phyloP scores from a whole-genome alignment of 2,113 vertebrate genomes.

The Hypomesus transpacificus region DNA sequence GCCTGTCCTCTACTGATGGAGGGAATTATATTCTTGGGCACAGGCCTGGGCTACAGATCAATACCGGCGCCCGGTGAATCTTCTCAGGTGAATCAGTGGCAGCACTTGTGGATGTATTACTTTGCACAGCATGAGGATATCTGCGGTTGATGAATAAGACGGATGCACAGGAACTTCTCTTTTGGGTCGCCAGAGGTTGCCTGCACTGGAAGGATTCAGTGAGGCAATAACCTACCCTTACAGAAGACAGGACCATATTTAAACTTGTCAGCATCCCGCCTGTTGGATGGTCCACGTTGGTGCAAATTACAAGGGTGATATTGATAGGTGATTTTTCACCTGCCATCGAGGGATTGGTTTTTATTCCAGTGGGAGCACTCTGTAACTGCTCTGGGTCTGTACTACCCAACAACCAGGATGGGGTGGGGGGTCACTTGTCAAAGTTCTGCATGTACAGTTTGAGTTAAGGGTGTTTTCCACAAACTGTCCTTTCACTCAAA shows the following conservation, averaged over 20 bases:
- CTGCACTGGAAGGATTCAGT: conserved; percentile 8
- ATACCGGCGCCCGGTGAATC: conserved; percentile 54
- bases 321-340: conserved; percentile 59
- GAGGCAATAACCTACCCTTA: conserved; percentile 25
- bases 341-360: conserved; percentile 47
- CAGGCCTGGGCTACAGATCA: conserved; percentile 55
- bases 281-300: conserved; percentile 33
- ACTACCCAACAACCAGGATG: conserved; percentile 37
- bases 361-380: conserved; percentile 37
- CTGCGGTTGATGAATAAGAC: conserved; percentile 39
- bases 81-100: conserved; percentile 52
- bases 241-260: conserved; percentile 23
- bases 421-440: conserved; percentile 36
- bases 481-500: not conserved
- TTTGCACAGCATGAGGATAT: conserved; percentile 32
- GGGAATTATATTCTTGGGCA: conserved; percentile 60
- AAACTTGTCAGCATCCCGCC: conserved; percentile 33
- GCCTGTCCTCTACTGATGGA: conserved; percentile 37
- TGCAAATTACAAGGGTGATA: conserved; percentile 46
- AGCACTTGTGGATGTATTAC: conserved; percentile 42
- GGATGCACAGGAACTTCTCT: conserved; percentile 27
- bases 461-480: conserved; percentile 15
- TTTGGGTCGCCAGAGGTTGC: conserved; percentile 32
- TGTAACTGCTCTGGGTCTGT: conserved; percentile 34
- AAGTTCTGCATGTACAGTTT: conserved; percentile 34